Percentiles rank a stretch among this genome's conserved stretches.
These are phyloP conservation scores for Stegostoma tigrinum DNA, from an alignment of 2,113 vertebrate genomes.

Conservation along the genomic window DNA sequence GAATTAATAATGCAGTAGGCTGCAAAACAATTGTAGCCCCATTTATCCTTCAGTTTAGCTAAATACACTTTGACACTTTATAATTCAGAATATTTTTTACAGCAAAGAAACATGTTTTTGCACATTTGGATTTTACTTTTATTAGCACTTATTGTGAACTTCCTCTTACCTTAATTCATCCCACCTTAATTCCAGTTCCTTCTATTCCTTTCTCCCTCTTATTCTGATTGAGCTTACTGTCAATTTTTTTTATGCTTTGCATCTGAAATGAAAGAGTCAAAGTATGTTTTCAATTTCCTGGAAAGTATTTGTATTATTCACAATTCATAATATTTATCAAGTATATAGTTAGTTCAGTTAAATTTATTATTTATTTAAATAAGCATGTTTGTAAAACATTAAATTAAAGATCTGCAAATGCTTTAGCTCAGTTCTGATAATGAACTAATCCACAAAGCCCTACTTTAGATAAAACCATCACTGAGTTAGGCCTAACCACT, in stretches of 20 bases:
- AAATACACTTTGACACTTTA: neutral
- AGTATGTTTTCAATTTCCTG: neutral
- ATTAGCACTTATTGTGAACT: neutral
- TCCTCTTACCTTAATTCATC: neutral
- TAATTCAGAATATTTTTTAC: neutral
- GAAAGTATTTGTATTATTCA: neutral
- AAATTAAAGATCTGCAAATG: neutral
- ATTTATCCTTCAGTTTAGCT: neutral
- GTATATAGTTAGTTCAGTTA: neutral
- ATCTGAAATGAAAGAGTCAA: neutral
- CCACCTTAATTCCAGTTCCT: neutral
- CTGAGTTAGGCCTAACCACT: too few relatives aligned
- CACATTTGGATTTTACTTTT: neutral
- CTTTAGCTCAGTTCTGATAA: neutral
- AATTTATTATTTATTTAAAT: neutral
- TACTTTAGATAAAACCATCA: too few relatives aligned
- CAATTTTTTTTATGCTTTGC: neutral
- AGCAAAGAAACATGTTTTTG: neutral
- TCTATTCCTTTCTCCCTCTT: neutral
- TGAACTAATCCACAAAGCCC: neutral
- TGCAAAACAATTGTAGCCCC: neutral
- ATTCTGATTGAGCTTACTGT: neutral
- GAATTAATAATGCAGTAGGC: neutral
- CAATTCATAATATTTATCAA: neutral
- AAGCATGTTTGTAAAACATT: neutral